Conservation (phyloP, 2,113 vertebrate species). For the Apeltes quadracus region DNA sequence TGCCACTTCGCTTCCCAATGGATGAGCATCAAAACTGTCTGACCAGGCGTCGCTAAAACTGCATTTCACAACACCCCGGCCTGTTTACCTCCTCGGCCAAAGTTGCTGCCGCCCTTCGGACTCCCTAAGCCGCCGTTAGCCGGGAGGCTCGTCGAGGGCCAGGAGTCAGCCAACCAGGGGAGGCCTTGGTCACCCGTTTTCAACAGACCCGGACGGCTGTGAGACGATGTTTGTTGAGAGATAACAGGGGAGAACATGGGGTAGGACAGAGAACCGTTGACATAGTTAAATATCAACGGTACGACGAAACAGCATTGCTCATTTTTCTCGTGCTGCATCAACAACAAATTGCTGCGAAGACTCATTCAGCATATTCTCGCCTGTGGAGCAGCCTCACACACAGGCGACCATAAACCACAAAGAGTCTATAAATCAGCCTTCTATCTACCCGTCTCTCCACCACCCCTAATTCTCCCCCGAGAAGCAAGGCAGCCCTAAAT, state of each 20-base stretch:
- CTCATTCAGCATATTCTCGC: constrained; percentile 76
- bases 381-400: constrained; percentile 61
- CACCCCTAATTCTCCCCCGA: constrained; percentile 64
- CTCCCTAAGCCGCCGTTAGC: constrained; percentile 89
- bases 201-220: constrained; percentile 90
- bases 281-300: constrained; percentile 49
- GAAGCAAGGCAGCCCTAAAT: constrained; percentile 69
- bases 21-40: constrained; percentile 71
- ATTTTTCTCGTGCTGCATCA: constrained; percentile 70
- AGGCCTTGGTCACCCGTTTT: constrained; percentile 90
- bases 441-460: constrained; percentile 57
- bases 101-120: constrained; percentile 88
- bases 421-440: constrained; percentile 80
- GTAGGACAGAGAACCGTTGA: constrained; percentile 22
- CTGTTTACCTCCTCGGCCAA: constrained; percentile 88
- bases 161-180: constrained; percentile 95
- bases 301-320: constrained; percentile 34
- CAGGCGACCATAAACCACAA: constrained; percentile 76
- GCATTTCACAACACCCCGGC: constrained; percentile 23
- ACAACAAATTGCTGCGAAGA: constrained; percentile 72
- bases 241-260: constrained; percentile 31
- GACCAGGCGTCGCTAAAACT: constrained; percentile 60
- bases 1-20: constrained; percentile 66
- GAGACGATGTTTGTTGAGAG: constrained; percentile 38
- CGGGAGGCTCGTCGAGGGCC: constrained; percentile 93